A percentile compares a stretch with the other conserved stretches of the same genome.
Evolutionary conservation across 2,113 vertebrate genomes (phyloP).

Genomic region (Colossoma macropomum): DNA sequence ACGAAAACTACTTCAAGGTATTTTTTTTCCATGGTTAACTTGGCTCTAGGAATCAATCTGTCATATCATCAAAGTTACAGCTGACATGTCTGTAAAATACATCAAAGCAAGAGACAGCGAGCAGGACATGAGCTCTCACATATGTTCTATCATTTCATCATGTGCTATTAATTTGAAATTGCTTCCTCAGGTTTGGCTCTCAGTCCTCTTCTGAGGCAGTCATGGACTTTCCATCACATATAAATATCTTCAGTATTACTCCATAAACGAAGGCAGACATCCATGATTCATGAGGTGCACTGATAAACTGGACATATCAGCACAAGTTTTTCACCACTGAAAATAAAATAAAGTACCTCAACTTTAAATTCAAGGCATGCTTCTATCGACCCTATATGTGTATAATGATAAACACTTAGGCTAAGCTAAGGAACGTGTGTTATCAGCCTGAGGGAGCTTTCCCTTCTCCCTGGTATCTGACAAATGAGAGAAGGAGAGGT

Average conservation of each 20-base stretch:
- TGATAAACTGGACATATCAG: not conserved
- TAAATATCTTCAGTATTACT: not conserved
- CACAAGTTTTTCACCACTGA: not conserved
- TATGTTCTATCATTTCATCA: slow-evolving; percentile 40
- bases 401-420: slow-evolving; percentile 30
- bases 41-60: not conserved
- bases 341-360: not conserved
- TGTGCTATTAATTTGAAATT: slow-evolving; percentile 55
- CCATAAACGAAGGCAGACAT: not conserved
- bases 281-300: slow-evolving; percentile 5
- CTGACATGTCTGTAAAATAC: slow-evolving; percentile 21
- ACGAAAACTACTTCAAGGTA: not conserved
- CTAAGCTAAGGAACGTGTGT: slow-evolving; percentile 31
- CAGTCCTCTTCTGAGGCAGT: not conserved
- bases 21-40: not conserved
- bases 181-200: not conserved
- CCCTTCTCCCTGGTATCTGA: slow-evolving; percentile 34
- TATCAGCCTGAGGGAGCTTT: slow-evolving; percentile 62
- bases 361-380: slow-evolving; percentile 24
- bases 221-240: slow-evolving; percentile 18
- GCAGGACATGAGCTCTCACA: not conserved
- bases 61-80: slow-evolving; percentile 8
- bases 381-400: slow-evolving; percentile 18
- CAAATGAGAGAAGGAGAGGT: slow-evolving; percentile 53
- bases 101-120: slow-evolving; percentile 29